Conservation (phyloP, 2,113 vertebrate genomes). For the Chionodraco myersi region DNA sequence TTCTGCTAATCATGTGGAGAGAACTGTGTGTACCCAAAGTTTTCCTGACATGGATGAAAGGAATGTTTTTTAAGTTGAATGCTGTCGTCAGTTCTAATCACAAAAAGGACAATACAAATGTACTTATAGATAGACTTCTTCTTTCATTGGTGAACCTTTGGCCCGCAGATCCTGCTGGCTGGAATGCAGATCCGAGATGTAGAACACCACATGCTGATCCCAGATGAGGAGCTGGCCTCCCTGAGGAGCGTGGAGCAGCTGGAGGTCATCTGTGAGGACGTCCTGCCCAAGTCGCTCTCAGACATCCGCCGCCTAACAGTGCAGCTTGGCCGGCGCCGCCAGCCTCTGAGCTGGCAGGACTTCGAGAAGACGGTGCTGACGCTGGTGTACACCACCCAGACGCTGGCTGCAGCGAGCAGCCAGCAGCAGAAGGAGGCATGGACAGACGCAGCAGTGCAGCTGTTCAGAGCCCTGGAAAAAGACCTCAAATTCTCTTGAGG, state of each 20-base stretch:
- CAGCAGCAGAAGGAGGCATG: constrained; percentile 88
- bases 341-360: constrained; percentile 86
- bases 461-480: constrained; percentile 87
- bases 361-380: constrained; percentile 94
- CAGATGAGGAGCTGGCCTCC: constrained; percentile 91
- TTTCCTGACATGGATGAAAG: not conserved
- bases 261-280: constrained; percentile 86
- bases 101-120: too few relatives aligned
- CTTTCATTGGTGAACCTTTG: not conserved
- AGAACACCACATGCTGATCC: constrained; percentile 82
- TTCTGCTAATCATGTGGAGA: constrained; percentile 28
- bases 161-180: constrained; percentile 88
- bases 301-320: constrained; percentile 88
- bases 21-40: constrained; percentile 24
- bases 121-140: too few relatives aligned
- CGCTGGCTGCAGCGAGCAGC: constrained; percentile 73
- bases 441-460: constrained; percentile 83
- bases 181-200: constrained; percentile 85
- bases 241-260: constrained; percentile 86
- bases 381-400: constrained; percentile 88
- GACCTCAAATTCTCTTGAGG: constrained; percentile 83
- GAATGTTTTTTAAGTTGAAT: not conserved
- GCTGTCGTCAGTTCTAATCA: too few relatives aligned
- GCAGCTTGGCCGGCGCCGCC: constrained; percentile 73
- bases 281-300: constrained; percentile 90